Percentiles rank a stretch among this genome's conserved stretches.
These are phyloP conservation scores for Calidris pugnax DNA, from an alignment of 2,113 vertebrate genomes.

Conservation along the genomic window DNA sequence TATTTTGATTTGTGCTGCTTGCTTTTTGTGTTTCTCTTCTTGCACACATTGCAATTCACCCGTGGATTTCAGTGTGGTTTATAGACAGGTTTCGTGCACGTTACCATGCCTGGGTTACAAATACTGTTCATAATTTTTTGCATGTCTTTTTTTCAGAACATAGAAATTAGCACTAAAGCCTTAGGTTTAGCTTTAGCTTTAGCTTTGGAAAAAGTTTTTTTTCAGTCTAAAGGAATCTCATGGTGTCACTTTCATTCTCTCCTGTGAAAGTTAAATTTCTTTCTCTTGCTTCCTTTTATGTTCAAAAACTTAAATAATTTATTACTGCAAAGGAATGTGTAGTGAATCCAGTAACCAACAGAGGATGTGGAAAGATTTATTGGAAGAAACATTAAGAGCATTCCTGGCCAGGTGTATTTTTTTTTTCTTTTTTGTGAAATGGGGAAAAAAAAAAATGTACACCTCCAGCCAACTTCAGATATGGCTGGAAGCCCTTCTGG, in stretches of 20 bases:
- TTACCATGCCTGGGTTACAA: neutral
- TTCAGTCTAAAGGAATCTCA: constrained; percentile 18
- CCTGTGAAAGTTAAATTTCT: constrained; percentile 47
- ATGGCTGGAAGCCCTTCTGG: constrained; percentile 42
- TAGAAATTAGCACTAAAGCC: neutral
- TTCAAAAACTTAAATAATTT: constrained; percentile 57
- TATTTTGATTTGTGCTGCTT: neutral
- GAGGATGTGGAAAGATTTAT: constrained; percentile 65
- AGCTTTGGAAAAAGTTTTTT: neutral
- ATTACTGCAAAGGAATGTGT: constrained; percentile 47
- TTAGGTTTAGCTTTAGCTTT: neutral
- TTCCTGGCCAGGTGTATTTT: constrained; percentile 61
- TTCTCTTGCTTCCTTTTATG: constrained; percentile 55
- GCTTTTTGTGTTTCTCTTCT: neutral
- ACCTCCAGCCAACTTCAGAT: constrained; percentile 41
- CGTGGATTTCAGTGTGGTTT: neutral
- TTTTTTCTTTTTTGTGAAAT: constrained; percentile 15
- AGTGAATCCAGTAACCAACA: constrained; percentile 53
- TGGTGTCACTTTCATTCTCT: constrained; percentile 15
- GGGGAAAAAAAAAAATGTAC: neutral
- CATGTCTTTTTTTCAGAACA: neutral
- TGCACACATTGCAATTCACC: neutral
- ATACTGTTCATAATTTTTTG: neutral
- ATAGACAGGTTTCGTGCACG: neutral
- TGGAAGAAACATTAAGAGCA: constrained; percentile 48